phyloP scores from a whole-genome alignment of 2,113 vertebrate species.

The Paedocypris sp. region DNA sequence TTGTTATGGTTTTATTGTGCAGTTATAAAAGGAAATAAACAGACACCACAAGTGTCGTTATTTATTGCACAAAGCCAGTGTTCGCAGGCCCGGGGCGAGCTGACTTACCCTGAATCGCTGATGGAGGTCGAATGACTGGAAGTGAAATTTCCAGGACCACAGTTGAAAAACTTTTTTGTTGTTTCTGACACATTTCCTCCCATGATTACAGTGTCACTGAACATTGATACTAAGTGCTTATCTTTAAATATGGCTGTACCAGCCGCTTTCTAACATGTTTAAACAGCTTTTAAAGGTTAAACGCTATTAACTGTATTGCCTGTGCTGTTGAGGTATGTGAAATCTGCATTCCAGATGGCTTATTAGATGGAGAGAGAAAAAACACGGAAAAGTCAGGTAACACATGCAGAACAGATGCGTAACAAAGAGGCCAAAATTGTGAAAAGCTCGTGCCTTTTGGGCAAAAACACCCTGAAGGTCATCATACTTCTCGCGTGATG shows the following conservation, averaged over 20 bases:
- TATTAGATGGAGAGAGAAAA: slow-evolving; percentile 15
- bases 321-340: slow-evolving; percentile 23
- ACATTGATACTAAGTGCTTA: slow-evolving; percentile 13
- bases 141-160: background rate
- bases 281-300: slow-evolving; percentile 21
- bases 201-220: background rate
- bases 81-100: background rate
- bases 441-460: slow-evolving; percentile 19
- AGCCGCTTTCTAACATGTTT: slow-evolving; percentile 12
- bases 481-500: background rate
- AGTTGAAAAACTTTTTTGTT: background rate
- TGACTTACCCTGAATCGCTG: background rate
- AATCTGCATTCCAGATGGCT: slow-evolving; percentile 40
- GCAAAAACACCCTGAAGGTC: slow-evolving; percentile 7
- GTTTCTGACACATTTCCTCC: slow-evolving; percentile 10
- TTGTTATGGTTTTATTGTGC: too few relatives aligned
- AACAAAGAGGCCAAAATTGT: slow-evolving; percentile 23
- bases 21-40: too few relatives aligned
- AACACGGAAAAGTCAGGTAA: slow-evolving; percentile 31
- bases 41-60: too few relatives aligned
- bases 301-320: slow-evolving; percentile 18
- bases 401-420: slow-evolving; percentile 42
- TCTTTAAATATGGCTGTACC: slow-evolving; percentile 13
- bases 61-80: background rate
- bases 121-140: background rate